A percentile compares a stretch with the other conserved stretches of the same genome.
Conservation (phyloP, 1,140 invertebrate genomes). For the Bombus haemorrhoidalis region DNA sequence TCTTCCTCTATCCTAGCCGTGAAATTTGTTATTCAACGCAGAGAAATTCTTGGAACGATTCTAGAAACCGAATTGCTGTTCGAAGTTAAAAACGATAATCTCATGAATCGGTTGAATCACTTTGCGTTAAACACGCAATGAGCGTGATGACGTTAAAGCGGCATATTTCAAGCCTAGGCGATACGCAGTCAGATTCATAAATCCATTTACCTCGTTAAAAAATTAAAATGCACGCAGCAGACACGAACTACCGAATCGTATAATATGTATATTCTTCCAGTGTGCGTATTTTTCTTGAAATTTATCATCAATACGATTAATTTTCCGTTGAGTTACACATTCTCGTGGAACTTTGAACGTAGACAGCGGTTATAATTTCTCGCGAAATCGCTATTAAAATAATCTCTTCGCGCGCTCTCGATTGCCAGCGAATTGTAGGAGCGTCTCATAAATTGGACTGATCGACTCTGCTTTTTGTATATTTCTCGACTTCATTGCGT, state of each 20-base stretch:
- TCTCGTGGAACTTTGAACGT: neutral
- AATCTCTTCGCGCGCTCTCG: neutral
- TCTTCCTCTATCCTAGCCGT: no score
- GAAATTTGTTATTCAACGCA: no score
- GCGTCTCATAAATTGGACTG: neutral
- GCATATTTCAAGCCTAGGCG: no score
- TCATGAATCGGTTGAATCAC: neutral
- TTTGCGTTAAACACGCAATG: slow-evolving; percentile 4
- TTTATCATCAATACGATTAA: neutral
- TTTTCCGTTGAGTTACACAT: neutral
- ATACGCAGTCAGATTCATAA: slow-evolving; percentile 1
- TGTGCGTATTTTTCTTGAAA: neutral
- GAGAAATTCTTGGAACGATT: no score
- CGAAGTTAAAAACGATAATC: no score
- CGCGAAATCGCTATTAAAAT: neutral
- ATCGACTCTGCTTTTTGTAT: no score
- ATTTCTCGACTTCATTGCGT: neutral
- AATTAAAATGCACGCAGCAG: neutral
- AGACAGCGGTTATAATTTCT: neutral
- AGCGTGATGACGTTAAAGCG: neutral
- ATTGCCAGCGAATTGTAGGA: neutral
- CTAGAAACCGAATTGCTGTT: no score
- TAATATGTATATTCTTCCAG: neutral
- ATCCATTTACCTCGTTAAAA: slow-evolving; percentile 3
- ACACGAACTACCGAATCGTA: no score